phyloP scores from a whole-genome alignment of 2,888 invertebrate genomes.

The Phyto melanocephala region DNA sequence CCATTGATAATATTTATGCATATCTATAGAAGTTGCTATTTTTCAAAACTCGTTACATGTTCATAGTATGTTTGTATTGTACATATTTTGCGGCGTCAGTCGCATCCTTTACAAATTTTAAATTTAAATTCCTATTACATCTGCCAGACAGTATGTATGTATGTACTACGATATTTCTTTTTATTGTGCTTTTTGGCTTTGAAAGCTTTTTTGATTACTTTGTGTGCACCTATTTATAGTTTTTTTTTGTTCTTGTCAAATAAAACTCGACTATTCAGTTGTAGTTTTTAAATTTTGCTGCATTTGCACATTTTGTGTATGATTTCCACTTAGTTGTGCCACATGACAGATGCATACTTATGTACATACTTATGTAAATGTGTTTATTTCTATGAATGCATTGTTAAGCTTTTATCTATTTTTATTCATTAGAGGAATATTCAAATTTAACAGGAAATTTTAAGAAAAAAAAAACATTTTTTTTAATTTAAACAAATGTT shows the following conservation, averaged over 20 bases:
- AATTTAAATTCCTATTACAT: conserved; percentile 6
- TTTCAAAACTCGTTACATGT: too few species aligned
- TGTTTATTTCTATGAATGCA: too few species aligned
- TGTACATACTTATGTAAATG: too few species aligned
- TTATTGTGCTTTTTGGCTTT: neutral
- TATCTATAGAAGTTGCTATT: too few species aligned
- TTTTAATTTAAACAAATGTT: too few species aligned
- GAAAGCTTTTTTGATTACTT: neutral
- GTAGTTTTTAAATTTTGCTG: conserved; percentile 11
- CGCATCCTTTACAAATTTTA: conserved; percentile 22
- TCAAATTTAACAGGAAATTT: neutral
- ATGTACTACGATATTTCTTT: neutral
- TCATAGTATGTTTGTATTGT: neutral
- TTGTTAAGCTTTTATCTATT: neutral
- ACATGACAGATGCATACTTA: neutral
- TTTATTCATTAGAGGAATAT: neutral
- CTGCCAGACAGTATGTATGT: neutral
- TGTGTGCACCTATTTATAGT: conserved; percentile 5
- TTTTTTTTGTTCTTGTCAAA: neutral
- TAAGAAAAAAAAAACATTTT: too few species aligned
- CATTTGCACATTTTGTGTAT: neutral
- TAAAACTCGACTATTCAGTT: neutral
- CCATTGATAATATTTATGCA: too few species aligned
- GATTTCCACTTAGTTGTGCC: neutral
- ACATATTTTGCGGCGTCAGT: conserved; percentile 19